Evolutionary conservation across 2,113 vertebrate genomes (phyloP), one percentile per base, ranked within the genome.

Genomic region (Mesitornis unicolor): DNA sequence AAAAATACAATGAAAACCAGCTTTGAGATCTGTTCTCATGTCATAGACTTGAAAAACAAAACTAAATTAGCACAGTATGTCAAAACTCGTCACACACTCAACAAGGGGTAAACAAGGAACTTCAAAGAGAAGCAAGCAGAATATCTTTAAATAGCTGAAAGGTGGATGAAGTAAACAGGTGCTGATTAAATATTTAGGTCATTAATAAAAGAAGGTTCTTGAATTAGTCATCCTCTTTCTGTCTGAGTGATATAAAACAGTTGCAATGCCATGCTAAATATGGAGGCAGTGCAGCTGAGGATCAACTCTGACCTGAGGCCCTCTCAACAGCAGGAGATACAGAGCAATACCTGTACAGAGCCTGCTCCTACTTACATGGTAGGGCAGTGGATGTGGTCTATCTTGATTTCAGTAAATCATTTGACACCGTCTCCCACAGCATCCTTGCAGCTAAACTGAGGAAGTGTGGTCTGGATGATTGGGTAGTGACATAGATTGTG

Each of bases 121-220:
- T 90, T 89, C 94, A 96, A 90, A 96, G 84, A 38, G n/a, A 59
- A 83, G 42, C 42, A 74, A 65, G 54, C 51, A 57, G 35, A 81
- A 16, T 88, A 56, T 78, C 40, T 90, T 91, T 67, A 63, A 60
- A 38, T 71, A 92, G 63, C 69, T 78, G 81, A 89, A 86, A 89
- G 57, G 35, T 88, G 16, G 11, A 35, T 78, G 53, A 92, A 70
- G 25, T 87, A 94, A 94, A 86, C 76, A 90, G 57, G 74, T 91
- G 61, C 69, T 92, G 61, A 90, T 96, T 90, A 94, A 87, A 21
- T 63, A 89, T 68, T 53, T 73, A 88, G 56, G 75, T 83, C 43
- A 74, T 84, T 93, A 93, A 95, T 89, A 92, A 93, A 95, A 93
- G n/a, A 85, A 54, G 15, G 24, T 68, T 90, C 53, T 94, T 87